phyloP scores from a whole-genome alignment of 2,888 invertebrate species.

The Campopleginae sp. region DNA sequence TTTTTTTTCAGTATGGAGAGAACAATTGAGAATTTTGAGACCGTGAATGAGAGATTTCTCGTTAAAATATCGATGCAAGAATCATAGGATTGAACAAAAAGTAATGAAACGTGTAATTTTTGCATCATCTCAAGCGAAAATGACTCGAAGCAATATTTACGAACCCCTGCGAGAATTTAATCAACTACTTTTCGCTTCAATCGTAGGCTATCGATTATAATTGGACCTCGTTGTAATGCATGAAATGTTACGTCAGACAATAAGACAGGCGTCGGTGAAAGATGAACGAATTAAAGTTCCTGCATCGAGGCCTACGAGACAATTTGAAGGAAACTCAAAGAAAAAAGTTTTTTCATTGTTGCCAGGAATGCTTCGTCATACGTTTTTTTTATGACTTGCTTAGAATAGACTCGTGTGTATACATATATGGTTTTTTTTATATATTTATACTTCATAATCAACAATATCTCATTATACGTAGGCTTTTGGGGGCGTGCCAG shows the following conservation, averaged over 20 bases:
- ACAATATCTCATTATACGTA: slow-evolving; percentile 63
- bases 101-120: neutral
- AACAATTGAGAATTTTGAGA: slow-evolving; percentile 29
- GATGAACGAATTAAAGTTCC: slow-evolving; percentile 26
- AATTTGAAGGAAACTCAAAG: slow-evolving; percentile 19
- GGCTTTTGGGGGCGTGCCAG: slow-evolving; percentile 57
- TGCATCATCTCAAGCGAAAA: neutral
- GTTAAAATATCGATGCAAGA: neutral
- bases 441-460: slow-evolving; percentile 69
- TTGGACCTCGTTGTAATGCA: slow-evolving; percentile 45
- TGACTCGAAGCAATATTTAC: neutral
- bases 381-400: slow-evolving; percentile 24
- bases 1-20: neutral
- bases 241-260: slow-evolving; percentile 35
- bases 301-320: slow-evolving; percentile 9
- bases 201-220: slow-evolving; percentile 27
- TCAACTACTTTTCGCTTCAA: slow-evolving; percentile 10
- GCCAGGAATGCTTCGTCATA: slow-evolving; percentile 31
- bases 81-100: neutral
- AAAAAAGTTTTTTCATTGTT: slow-evolving; percentile 34
- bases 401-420: slow-evolving; percentile 39
- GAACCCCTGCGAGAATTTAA: slow-evolving; percentile 22
- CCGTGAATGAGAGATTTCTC: neutral
- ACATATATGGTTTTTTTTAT: slow-evolving; percentile 36
- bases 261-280: slow-evolving; percentile 35